A percentile compares a stretch with the other conserved stretches of the same genome.
phyloP scores from a whole-genome alignment of 2,888 invertebrate species.

The Tachina grossa region DNA sequence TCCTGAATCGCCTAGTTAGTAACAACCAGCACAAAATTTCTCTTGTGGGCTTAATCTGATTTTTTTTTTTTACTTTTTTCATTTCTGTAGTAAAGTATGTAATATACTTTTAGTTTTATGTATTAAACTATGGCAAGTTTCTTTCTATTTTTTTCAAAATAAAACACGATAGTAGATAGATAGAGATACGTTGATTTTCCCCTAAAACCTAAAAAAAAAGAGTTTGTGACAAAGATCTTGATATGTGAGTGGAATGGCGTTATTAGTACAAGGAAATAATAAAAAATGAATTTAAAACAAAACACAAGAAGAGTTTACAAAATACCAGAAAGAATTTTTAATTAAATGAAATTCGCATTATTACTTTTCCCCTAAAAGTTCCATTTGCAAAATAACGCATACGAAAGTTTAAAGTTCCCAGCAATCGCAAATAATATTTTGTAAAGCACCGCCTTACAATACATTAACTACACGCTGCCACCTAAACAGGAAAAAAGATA shows the following conservation, averaged over 20 bases:
- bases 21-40: conserved; percentile 14
- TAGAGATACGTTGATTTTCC: background rate
- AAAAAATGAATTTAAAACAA: too few relatives aligned
- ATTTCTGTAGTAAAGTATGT: conserved; percentile 1
- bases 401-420: too few relatives aligned
- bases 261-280: too few relatives aligned
- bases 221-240: conserved; percentile 1
- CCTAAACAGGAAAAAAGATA: too few relatives aligned
- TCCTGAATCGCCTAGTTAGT: background rate
- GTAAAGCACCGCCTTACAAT: too few relatives aligned
- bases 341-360: too few relatives aligned
- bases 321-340: too few relatives aligned
- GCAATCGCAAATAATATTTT: too few relatives aligned
- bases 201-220: background rate
- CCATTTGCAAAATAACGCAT: too few relatives aligned
- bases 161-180: conserved; percentile 21
- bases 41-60: conserved; percentile 8
- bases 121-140: background rate
- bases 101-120: background rate
- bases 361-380: too few relatives aligned
- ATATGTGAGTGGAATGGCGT: background rate
- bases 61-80: background rate
- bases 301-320: too few relatives aligned
- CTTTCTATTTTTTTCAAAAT: background rate
- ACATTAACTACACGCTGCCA: too few relatives aligned